phyloP scores from a whole-genome alignment of 2,888 invertebrate species.

The Rhamnusium bicolor region DNA sequence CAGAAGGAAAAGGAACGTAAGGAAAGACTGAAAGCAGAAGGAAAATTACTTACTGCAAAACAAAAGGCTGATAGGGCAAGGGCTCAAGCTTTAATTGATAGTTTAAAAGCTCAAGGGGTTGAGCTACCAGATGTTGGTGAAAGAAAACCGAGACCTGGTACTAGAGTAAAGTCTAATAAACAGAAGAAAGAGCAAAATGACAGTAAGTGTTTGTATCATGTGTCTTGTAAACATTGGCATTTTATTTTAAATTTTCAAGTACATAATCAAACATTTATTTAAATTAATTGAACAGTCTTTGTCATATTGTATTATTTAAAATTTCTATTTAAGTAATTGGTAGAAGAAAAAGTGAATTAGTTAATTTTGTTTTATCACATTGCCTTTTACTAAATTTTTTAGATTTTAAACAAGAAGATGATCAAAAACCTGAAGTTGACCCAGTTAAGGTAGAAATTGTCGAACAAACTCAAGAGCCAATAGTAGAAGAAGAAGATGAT shows the following conservation, averaged over 20 bases:
- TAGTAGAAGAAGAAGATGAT: conserved; percentile 71
- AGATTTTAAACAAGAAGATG: conserved; percentile 49
- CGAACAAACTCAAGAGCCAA: conserved; percentile 53
- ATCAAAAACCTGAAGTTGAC: conserved; percentile 48
- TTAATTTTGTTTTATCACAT: no score
- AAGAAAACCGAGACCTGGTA: conserved; percentile 78
- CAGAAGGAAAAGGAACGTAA: conserved; percentile 95
- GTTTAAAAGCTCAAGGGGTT: conserved; percentile 90
- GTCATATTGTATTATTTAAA: no score
- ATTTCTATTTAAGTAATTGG: no score
- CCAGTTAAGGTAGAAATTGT: conserved; percentile 63
- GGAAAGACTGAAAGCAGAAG: conserved; percentile 95
- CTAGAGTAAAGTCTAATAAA: conserved; percentile 82
- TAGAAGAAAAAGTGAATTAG: no score
- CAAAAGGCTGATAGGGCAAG: conserved; percentile 93
- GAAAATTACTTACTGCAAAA: conserved; percentile 93
- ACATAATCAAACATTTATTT: no score
- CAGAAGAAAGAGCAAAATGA: conserved; percentile 75
- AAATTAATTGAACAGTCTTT: no score
- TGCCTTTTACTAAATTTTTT: no score
- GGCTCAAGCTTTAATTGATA: conserved; percentile 91
- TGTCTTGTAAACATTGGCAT: no score
- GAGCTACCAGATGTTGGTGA: conserved; percentile 84
- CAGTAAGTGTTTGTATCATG: conserved; percentile 38
- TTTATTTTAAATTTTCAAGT: no score